Evolutionary conservation across 2,797 vertebrate species (phyloP), one percentile per base, ranked within the genome.

Genomic region (Notamacropus eugenii): DNA sequence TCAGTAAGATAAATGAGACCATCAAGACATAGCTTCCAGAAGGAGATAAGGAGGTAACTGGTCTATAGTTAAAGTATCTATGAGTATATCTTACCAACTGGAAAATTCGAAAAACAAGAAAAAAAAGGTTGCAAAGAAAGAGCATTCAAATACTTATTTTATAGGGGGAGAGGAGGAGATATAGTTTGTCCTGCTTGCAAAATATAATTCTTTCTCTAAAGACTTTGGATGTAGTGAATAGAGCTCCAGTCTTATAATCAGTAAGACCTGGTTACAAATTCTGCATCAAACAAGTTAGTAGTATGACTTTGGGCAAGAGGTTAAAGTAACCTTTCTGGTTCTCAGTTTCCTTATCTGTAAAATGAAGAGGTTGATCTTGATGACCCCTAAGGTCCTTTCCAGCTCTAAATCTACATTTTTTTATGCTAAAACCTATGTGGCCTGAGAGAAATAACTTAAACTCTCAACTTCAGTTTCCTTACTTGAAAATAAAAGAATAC

Each of bases 1-100:
- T 97, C 95, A 52, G 14, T 34, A 74, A 95, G 55, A 96, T 97
- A 93, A 62, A 95, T 92, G 24, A 59, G 31, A 55, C 34, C 57
- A 96, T 46, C 59, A 96, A 92, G 3, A 22, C 9, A 40, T 90
- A 40, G 40, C 50, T 95, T 94, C 16, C 95, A 55, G 58, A 59
- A 95, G 54, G 16, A 94, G 34, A 82, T 74, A 94, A 94, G 67
- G 54, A 94, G 92, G 59, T 90, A 91, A 94, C 4, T 57, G 52
- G 59, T 92, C 50, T n/a, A 82, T 52, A 90, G 57, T 3, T 92
- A 31, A 57, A 67, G 92, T 74, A 93, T 59, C 19, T 24, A 94
- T 92, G 5, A 5, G 90, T 93, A 96, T 24, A 46, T 82, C 67
- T 82, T 12, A 46, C 67, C 40, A 46, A 31, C 27, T 93, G 9